Evolutionary conservation across 2,888 invertebrate species (phyloP), one percentile per base, ranked within the genome.

Genomic region (Parnassius smintheus): DNA sequence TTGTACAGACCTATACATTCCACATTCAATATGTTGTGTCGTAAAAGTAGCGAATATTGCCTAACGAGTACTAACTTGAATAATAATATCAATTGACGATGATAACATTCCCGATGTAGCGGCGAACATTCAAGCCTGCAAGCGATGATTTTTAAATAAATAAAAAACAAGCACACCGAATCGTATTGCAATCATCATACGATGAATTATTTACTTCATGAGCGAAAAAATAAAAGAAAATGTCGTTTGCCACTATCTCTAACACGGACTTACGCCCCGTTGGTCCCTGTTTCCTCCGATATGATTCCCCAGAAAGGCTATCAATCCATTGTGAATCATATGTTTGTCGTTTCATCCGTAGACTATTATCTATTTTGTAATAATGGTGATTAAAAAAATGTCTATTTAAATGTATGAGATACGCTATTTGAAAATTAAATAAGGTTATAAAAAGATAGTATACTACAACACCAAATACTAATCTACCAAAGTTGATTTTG

Each of bases 251-350:
- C 70, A 71, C 70, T 75, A 70, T 74, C 70, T 79, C 73, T 81
- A 80, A 74, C 78, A 67, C 71, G 80, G 86, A 94, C 94, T 94
- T 94, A 94, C 94, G 93, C 85, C 94, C 94, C 76, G 92, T 89
- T 73, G 92, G 91, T 83, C 92, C 93, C 82, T 94, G 94, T 85
- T 94, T 94, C 80, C 94, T 93, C 75, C 94, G 91, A 87, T 94
- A 94, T 70, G 87, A 86, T 80, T 92, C 92, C 71, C 82, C 89
- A 72, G 83, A 74, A 66, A 76, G 72, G 69, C 77, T 72, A 76
- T 79, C 83, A 76, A 78, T 77, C 89, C 88, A 89, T 73, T 84
- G 88, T 67, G 81, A 70, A 74, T 90, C 88, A 74, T 76, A 78
- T 68, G 82, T 76, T 79, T 89, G 89, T 72, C 90, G 82, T 84